Evolutionary conservation across 30 jellyfish, hydroid and myxozoan genomes (phyloP).

Genomic region (Turritopsis dohrnii): DNA sequence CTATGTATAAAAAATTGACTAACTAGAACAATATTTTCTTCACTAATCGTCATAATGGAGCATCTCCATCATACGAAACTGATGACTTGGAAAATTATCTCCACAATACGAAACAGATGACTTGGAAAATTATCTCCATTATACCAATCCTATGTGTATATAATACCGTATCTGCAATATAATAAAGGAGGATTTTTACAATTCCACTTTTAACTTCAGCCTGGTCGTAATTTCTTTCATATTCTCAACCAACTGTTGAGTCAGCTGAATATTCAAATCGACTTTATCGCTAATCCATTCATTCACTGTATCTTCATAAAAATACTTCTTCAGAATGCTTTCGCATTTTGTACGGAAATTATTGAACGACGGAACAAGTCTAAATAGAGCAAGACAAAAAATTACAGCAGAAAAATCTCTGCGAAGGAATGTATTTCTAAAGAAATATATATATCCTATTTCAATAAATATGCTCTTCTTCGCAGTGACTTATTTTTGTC

Average conservation of each 20-base stretch:
- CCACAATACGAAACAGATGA: not conserved
- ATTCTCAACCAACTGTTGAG: not conserved
- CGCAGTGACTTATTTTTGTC: too few species aligned
- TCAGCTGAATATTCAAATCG: not conserved
- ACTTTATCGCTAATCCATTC: slow-evolving; percentile 48
- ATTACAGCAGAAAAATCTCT: not conserved
- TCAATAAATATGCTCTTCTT: too few species aligned
- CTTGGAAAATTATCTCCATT: not conserved
- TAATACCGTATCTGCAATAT: not conserved
- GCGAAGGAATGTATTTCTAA: too few species aligned
- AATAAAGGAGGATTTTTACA: not conserved
- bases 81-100: not conserved
- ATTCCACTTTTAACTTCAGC: not conserved
- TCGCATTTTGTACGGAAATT: slow-evolving; percentile 26
- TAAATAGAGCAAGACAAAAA: not conserved
- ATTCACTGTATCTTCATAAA: slow-evolving; percentile 20
- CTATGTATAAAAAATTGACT: not conserved
- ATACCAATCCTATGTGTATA: not conserved
- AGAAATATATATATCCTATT: too few species aligned
- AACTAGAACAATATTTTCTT: not conserved
- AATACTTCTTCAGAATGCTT: slow-evolving; percentile 7
- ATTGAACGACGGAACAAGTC: slow-evolving; percentile 27
- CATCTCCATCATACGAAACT: not conserved
- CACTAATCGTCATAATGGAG: not conserved
- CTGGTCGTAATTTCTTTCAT: not conserved